phyloP scores from a whole-genome alignment of 1,140 invertebrate species.

The Temnothorax longispinosus region DNA sequence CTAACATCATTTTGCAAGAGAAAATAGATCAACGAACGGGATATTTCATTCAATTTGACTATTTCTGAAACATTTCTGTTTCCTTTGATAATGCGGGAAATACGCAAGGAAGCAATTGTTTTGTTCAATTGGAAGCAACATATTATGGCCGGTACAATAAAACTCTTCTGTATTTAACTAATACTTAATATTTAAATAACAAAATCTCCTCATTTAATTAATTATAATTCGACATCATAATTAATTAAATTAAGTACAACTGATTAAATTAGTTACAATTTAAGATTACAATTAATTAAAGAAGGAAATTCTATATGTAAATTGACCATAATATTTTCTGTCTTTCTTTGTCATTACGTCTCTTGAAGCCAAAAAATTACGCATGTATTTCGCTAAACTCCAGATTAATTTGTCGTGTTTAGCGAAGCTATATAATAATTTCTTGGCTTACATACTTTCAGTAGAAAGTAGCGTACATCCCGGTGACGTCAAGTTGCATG shows the following conservation, averaged over 20 bases:
- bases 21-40: background rate
- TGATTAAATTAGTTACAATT: slow-evolving; percentile 25
- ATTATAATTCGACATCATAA: slow-evolving; percentile 6
- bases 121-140: background rate
- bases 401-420: background rate
- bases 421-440: background rate
- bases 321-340: background rate
- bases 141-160: slow-evolving; percentile 5
- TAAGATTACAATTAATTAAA: slow-evolving; percentile 10
- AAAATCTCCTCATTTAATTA: slow-evolving; percentile 6
- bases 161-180: slow-evolving; percentile 3
- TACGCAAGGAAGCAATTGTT: background rate
- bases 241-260: slow-evolving; percentile 2
- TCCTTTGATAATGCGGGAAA: background rate
- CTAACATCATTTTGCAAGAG: slow-evolving; percentile 14
- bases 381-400: background rate
- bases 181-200: background rate
- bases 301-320: background rate
- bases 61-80: background rate
- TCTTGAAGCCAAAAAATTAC: background rate
- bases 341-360: background rate
- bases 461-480: background rate
- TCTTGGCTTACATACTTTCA: background rate
- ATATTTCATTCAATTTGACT: background rate
- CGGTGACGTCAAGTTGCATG: background rate